phyloP scores from a whole-genome alignment of 1,140 invertebrate genomes.

The Trachelipus rathkii region DNA sequence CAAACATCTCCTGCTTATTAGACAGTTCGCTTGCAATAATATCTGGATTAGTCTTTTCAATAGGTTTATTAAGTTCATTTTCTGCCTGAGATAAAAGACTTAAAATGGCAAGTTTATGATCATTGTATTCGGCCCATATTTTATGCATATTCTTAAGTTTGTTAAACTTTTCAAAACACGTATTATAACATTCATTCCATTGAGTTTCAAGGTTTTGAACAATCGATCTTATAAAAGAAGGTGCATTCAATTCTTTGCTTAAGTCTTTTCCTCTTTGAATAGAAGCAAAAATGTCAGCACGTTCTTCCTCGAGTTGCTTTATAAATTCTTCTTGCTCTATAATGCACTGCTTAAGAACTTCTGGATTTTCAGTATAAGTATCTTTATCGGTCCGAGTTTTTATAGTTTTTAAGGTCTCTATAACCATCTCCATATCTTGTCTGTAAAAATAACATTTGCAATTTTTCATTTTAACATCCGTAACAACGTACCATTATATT shows the following conservation, averaged over 20 bases:
- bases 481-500: too few species aligned
- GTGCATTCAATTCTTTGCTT: slow-evolving; percentile 74
- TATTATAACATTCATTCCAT: slow-evolving; percentile 82
- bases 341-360: slow-evolving; percentile 57
- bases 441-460: slow-evolving; percentile 87
- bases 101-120: slow-evolving; percentile 76
- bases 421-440: slow-evolving; percentile 67
- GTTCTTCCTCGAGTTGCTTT: slow-evolving; percentile 76
- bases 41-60: slow-evolving; percentile 55
- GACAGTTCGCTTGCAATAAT: slow-evolving; percentile 63
- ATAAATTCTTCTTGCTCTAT: slow-evolving; percentile 73
- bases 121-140: slow-evolving; percentile 78
- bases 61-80: slow-evolving; percentile 63
- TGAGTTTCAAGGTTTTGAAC: slow-evolving; percentile 75
- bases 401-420: slow-evolving; percentile 35
- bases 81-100: slow-evolving; percentile 76
- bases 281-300: slow-evolving; percentile 80
- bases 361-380: slow-evolving; percentile 54
- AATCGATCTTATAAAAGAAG: slow-evolving; percentile 76
- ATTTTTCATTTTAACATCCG: too few species aligned
- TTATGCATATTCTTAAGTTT: slow-evolving; percentile 75
- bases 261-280: slow-evolving; percentile 85
- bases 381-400: slow-evolving; percentile 31
- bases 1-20: slow-evolving; percentile 68
- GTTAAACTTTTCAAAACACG: slow-evolving; percentile 75